phyloP scores from a whole-genome alignment of 2,888 invertebrate species.

The Brenthis ino region DNA sequence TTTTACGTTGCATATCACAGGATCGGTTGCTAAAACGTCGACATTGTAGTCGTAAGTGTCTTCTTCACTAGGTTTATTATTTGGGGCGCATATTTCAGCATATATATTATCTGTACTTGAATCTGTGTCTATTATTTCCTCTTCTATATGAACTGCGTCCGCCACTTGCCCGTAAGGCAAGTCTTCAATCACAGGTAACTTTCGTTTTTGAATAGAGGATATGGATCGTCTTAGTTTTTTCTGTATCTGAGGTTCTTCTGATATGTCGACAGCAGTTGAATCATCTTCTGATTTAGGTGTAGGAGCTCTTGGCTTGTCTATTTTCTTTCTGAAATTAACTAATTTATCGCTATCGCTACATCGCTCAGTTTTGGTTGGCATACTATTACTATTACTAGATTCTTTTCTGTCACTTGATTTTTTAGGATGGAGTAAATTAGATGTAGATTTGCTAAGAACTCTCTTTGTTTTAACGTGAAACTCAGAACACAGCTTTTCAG shows the following conservation, averaged over 20 bases:
- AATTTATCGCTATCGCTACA: conserved; percentile 65
- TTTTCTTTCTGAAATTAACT: conserved; percentile 74
- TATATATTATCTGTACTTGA: conserved; percentile 85
- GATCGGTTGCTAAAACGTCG: conserved; percentile 73
- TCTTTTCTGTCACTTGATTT: conserved; percentile 79
- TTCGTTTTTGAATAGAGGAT: conserved; percentile 79
- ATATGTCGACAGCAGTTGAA: conserved; percentile 64
- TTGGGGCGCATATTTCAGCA: conserved; percentile 85
- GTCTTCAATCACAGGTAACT: conserved; percentile 83
- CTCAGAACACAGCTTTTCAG: conserved; percentile 86
- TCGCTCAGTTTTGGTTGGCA: conserved; percentile 77
- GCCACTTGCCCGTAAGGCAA: conserved; percentile 87
- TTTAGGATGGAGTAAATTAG: conserved; percentile 83
- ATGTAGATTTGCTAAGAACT: conserved; percentile 84
- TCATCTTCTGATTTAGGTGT: conserved; percentile 76
- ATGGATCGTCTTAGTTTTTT: conserved; percentile 80
- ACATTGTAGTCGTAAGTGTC: conserved; percentile 71
- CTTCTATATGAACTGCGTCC: conserved; percentile 81
- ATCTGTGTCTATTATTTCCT: conserved; percentile 72
- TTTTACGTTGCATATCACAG: conserved; percentile 77
- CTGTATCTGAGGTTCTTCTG: conserved; percentile 68
- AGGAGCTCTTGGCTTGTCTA: conserved; percentile 76
- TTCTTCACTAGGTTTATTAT: conserved; percentile 65
- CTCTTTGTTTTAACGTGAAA: conserved; percentile 87
- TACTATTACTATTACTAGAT: conserved; percentile 74